These are phyloP conservation scores for Heliconius erato DNA, from an alignment of 2,888 invertebrate genomes.

Conservation along the genomic window DNA sequence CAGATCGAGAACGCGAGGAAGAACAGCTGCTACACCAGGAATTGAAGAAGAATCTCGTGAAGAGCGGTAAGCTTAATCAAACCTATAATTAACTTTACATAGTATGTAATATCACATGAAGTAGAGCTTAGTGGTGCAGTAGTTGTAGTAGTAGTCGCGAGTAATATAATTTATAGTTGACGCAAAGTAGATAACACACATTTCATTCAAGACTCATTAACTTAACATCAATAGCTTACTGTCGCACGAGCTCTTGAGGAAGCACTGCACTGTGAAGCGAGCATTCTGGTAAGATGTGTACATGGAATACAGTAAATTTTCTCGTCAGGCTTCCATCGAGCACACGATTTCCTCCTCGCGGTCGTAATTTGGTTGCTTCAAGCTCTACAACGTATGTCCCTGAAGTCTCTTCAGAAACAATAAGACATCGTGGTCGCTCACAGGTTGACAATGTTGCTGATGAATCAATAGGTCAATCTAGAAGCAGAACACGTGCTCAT, in stretches of 20 bases:
- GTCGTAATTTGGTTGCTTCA: slow-evolving; percentile 80
- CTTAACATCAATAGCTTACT: slow-evolving; percentile 42
- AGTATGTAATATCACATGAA: slow-evolving; percentile 25
- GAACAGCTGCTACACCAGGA: slow-evolving; percentile 77
- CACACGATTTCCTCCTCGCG: slow-evolving; percentile 93
- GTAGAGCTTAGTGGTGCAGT: slow-evolving; percentile 40
- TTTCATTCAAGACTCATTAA: slow-evolving; percentile 22
- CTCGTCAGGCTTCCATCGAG: slow-evolving; percentile 89
- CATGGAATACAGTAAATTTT: slow-evolving; percentile 51
- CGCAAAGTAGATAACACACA: slow-evolving; percentile 32
- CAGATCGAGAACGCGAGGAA: slow-evolving; percentile 81
- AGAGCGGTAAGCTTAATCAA: slow-evolving; percentile 72
- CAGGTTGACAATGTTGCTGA: slow-evolving; percentile 80
- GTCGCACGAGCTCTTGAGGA: slow-evolving; percentile 48
- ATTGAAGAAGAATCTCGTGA: slow-evolving; percentile 85
- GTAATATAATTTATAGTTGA: slow-evolving; percentile 39
- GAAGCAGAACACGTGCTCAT: slow-evolving; percentile 86
- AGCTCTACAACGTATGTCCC: slow-evolving; percentile 81
- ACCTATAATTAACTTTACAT: neutral
- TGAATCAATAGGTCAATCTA: slow-evolving; percentile 80
- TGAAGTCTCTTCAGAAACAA: slow-evolving; percentile 78
- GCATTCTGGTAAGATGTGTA: slow-evolving; percentile 68
- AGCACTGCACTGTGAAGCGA: slow-evolving; percentile 49
- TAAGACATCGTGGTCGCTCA: slow-evolving; percentile 73
- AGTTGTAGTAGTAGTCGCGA: slow-evolving; percentile 31